Evolutionary conservation across 2,888 invertebrate species (phyloP).

Genomic region (Thymelicus lineola): DNA sequence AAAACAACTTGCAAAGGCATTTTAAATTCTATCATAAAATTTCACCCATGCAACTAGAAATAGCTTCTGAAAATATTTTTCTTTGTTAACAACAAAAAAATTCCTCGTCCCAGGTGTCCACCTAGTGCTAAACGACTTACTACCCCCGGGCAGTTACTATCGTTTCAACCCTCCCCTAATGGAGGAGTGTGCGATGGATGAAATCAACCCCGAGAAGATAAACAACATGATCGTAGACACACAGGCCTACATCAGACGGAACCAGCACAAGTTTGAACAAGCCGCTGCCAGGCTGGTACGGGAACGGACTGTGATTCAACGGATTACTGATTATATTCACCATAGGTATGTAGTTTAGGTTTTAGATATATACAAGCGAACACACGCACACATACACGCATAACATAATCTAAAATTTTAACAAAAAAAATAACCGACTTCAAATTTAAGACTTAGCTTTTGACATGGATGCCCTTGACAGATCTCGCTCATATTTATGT

Average conservation of each 20-base stretch:
- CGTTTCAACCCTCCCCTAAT: constrained; percentile 95
- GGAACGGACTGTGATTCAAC: constrained; percentile 55
- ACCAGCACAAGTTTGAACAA: constrained; percentile 89
- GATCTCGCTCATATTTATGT: too few species aligned
- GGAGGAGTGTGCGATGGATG: constrained; percentile 92
- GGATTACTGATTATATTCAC: constrained; percentile 53
- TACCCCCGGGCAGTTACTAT: constrained; percentile 90
- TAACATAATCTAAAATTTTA: too few species aligned
- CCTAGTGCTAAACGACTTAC: constrained; percentile 89
- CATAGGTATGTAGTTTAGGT: constrained; percentile 33
- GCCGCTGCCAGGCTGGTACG: constrained; percentile 80
- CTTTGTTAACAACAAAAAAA: too few species aligned
- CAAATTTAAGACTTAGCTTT: too few species aligned
- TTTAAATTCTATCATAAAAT: too few species aligned
- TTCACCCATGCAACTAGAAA: too few species aligned
- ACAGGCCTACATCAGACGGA: constrained; percentile 91
- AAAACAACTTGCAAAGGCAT: too few species aligned
- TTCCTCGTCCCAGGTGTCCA: constrained; percentile 88
- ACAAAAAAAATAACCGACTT: too few species aligned
- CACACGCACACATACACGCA: too few species aligned
- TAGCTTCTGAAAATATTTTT: too few species aligned
- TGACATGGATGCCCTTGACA: too few species aligned
- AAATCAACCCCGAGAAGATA: constrained; percentile 90
- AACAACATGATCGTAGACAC: constrained; percentile 90
- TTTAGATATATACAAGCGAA: too few species aligned